Base-by-base conservation (phyloP, 2,797 vertebrate genomes). In the Pempheris klunzingeri region DNA sequence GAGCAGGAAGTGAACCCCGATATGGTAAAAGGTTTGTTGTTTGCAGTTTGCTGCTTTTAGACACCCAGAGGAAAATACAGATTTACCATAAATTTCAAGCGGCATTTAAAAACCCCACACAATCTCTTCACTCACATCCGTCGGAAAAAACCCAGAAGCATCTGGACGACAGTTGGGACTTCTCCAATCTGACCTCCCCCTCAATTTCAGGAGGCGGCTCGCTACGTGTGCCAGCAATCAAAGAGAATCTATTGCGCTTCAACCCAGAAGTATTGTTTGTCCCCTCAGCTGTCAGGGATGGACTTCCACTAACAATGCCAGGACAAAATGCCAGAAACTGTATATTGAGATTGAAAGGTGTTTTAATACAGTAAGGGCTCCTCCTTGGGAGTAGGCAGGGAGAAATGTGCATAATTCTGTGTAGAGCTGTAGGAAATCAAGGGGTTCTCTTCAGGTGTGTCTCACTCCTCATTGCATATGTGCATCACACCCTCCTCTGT, bases 191-290 rank as follows among this genome's bases (percentile, higher is more conserved):
- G 38, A 75, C 58, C 64, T 71, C 67, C 77, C 26, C 54, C 50
- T 82, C 38, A 49, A 18, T 78, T 65, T 44, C 36, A 50, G 59
- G 13, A 59, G 64, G 63, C 44, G 11, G 49, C 61, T 46, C 8
- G 4, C 28, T 38, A 20, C 0, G 5, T 71, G 68, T 78, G 62
- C 50, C 74, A 78, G 44, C 26, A 81, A 81, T 70, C 65, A 82
- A 36, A 67, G 47, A 34, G 32, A 71, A 78, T 82, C 52, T 65
- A 30, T 20, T n/a, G 44, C 50, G 57, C 52, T 59, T 73, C 38
- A 57, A 66, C 64, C 36, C 14, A 50, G 60, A 75, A 66, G 61
- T 36, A 74, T 73, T 55, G 71, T 87, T 78, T 77, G 46, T 70
- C 71, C 60, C 63, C 60, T 80, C 30, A 59, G 47, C 64, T 53